A percentile compares a stretch with the other conserved stretches of the same genome.
phyloP scores from a whole-genome alignment of 2,797 vertebrate species.

The Picus viridis region DNA sequence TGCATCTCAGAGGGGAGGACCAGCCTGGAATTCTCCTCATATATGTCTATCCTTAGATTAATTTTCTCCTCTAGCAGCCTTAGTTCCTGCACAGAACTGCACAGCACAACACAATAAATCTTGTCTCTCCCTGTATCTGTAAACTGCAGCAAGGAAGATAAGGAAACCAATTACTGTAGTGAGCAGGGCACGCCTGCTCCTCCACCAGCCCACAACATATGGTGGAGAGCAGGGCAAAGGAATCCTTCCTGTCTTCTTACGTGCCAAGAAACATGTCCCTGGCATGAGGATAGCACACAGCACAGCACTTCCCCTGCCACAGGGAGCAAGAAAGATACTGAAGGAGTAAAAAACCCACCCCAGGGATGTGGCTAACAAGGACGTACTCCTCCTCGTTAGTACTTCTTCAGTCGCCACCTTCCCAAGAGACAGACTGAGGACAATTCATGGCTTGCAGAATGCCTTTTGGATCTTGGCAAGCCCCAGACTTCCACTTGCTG shows the following conservation, averaged over 20 bases:
- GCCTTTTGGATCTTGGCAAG: not conserved
- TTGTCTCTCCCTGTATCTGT: not conserved
- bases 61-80: not conserved
- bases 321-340: not conserved
- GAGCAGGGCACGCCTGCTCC: not conserved
- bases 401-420: not conserved
- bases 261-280: not conserved
- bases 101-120: not conserved
- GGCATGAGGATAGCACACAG: not conserved
- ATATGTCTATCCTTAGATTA: not conserved
- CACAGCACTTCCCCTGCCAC: not conserved
- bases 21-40: not conserved
- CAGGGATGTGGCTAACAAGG: not conserved
- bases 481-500: not conserved
- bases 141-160: not conserved
- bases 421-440: not conserved
- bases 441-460: not conserved
- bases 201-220: not conserved
- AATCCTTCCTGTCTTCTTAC: not conserved
- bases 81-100: not conserved
- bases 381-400: not conserved
- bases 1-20: not conserved
- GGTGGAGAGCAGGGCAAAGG: not conserved
- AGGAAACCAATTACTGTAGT: not conserved
- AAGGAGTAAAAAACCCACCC: not conserved